A percentile compares a stretch with the other conserved stretches of the same genome.
Evolutionary conservation across 2,888 invertebrate species (phyloP).

Genomic region (Rhaphigaster nebulosa): DNA sequence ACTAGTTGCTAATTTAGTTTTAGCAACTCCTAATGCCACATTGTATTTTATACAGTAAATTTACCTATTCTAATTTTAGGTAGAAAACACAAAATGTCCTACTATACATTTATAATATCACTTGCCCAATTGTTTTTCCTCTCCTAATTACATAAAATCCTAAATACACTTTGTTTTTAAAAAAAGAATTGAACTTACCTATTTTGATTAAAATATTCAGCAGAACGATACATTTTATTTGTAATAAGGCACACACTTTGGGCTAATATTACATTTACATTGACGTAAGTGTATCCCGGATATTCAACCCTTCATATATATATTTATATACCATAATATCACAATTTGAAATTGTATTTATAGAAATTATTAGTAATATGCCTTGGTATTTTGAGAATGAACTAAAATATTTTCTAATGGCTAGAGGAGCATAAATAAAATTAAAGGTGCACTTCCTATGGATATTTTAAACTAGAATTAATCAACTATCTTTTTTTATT

Average conservation of each 20-base stretch:
- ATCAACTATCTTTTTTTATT: neutral
- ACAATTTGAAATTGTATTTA: constrained; percentile 32
- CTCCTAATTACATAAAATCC: constrained; percentile 7
- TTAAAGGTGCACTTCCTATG: neutral
- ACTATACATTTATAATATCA: constrained; percentile 19
- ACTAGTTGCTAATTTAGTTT: neutral
- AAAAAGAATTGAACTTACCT: constrained; percentile 10
- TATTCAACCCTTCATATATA: neutral
- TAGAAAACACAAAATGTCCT: neutral
- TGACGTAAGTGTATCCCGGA: neutral
- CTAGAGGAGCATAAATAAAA: neutral
- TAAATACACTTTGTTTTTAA: neutral
- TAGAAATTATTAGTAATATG: neutral
- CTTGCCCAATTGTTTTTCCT: neutral
- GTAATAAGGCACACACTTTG: constrained; percentile 38
- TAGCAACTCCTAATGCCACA: neutral
- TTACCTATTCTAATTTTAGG: constrained; percentile 36
- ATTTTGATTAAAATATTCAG: constrained; percentile 42
- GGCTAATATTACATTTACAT: neutral
- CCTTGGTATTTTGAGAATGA: neutral
- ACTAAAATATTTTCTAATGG: neutral
- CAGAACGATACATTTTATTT: constrained; percentile 2
- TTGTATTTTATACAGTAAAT: neutral
- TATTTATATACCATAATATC: constrained; percentile 22
- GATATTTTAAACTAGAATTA: neutral